Evolutionary conservation across 2,113 vertebrate species (phyloP).

Genomic region (Eulacestoma nigropectus): DNA sequence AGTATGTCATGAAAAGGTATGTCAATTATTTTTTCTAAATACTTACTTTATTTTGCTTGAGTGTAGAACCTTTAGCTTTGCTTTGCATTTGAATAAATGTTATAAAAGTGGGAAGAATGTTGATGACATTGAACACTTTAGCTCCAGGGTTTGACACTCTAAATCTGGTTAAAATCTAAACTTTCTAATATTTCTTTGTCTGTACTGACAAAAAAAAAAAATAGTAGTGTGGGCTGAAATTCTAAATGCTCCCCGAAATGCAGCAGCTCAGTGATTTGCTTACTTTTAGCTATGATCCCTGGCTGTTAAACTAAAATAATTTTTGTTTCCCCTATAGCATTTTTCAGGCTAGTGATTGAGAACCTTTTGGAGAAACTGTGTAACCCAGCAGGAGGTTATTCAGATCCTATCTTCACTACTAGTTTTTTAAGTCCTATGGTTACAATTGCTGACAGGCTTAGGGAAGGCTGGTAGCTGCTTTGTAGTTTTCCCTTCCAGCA

Average conservation of each 20-base stretch:
- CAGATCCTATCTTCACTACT: not conserved
- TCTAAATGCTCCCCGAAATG: not conserved
- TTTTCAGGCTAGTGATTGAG: not conserved
- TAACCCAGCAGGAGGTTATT: not conserved
- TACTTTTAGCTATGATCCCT: not conserved
- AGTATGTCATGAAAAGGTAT: not conserved
- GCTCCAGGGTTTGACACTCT: not conserved
- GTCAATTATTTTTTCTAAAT: not conserved
- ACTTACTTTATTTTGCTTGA: not conserved
- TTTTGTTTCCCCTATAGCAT: not conserved
- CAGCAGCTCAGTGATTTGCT: not conserved
- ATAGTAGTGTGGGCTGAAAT: not conserved
- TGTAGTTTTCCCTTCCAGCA: not conserved
- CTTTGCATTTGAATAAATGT: not conserved
- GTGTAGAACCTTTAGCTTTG: not conserved
- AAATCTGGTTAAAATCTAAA: slow-evolving; percentile 25
- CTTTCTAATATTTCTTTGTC: slow-evolving; percentile 3
- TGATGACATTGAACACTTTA: not conserved
- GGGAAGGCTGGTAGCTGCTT: not conserved
- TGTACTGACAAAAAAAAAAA: not conserved
- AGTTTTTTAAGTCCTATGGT: not conserved
- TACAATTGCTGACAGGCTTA: not conserved
- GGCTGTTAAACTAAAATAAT: not conserved
- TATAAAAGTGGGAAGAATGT: not conserved
- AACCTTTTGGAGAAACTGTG: not conserved